These are phyloP conservation scores for Halocaridina rubra DNA, from an alignment of 2,888 invertebrate genomes.

Conservation along the genomic window DNA sequence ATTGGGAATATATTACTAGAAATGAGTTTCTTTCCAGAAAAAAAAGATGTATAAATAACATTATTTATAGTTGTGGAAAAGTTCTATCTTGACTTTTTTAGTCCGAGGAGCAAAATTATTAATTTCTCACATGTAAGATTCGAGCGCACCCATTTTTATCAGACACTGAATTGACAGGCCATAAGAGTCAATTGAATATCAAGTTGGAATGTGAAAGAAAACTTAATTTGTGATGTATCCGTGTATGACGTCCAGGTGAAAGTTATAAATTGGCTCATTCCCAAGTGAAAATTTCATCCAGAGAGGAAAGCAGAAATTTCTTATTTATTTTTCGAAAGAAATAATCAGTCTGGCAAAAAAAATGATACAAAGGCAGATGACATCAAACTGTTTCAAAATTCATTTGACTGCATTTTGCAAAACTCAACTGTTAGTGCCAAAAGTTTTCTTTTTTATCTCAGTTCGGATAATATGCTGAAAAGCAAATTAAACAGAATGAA, in stretches of 20 bases:
- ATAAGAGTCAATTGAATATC: not conserved
- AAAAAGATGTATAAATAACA: too few species aligned
- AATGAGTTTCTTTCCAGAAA: too few species aligned
- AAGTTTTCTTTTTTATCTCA: too few species aligned
- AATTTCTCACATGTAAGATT: not conserved
- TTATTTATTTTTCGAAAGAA: not conserved
- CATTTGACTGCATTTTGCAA: not conserved
- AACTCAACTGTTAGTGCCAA: too few species aligned
- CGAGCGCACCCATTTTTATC: not conserved
- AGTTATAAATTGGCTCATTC: not conserved
- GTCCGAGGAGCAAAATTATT: not conserved
- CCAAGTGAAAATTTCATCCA: too few species aligned
- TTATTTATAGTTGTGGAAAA: slow-evolving; percentile 19
- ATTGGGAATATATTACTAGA: too few species aligned
- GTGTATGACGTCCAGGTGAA: not conserved
- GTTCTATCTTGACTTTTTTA: not conserved
- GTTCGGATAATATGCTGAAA: not conserved
- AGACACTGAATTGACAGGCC: not conserved
- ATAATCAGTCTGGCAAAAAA: too few species aligned
- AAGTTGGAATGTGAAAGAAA: not conserved
- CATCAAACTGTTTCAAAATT: not conserved
- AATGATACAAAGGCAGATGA: too few species aligned
- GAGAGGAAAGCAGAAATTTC: not conserved
- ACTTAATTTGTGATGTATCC: not conserved
- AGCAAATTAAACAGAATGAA: not conserved